Evolutionary conservation across 2,113 vertebrate genomes (phyloP), one percentile per base, ranked within the genome.

Genomic region (Electrona antarctica): DNA sequence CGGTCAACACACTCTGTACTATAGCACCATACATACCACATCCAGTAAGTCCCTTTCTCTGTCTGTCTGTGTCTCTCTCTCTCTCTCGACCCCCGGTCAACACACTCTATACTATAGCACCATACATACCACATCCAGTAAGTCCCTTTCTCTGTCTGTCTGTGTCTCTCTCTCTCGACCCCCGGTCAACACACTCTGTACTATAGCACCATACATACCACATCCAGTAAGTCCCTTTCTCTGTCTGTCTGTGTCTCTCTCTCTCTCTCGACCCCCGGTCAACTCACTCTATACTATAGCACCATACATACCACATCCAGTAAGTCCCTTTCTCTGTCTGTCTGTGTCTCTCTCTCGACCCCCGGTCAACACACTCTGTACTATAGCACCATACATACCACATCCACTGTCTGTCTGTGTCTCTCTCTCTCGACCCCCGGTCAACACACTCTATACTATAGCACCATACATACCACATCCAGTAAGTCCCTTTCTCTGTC

Each of bases 211-310:
- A 21, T 21, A 21, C 21, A 21, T 21, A n/a, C n/a, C n/a, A n/a
- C n/a, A n/a, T n/a, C n/a, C 97, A 98, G 98, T 99, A 95, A 97
- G 97, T 97, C 10, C 77, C 78, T 61, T 75, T 58, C 28, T 72
- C 21, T 62, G 47, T 46, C 7, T 51, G 1, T 68, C 45, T 73
- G 21, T 29, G 15, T 65, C 10, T 51, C 55, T 51, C 51, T 54
- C 11, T 54, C 41, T 9, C 8, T 12, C 7, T 54, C 33, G 3
- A 41, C 33, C 33, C 3, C 33, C 21, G 21, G 21, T 21, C 21
- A 21, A 21, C 1, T 1, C 21, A 21, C 21, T 21, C 21, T 21
- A 21, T 21, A 21, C 21, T 21, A 21, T 21, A 21, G 21, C 21
- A 21, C 21, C 21, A 21, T 21, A 21, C 21, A 21, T 21, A n/a